Conservation (phyloP, 1,140 invertebrate species). For the Phocides pigmalion region DNA sequence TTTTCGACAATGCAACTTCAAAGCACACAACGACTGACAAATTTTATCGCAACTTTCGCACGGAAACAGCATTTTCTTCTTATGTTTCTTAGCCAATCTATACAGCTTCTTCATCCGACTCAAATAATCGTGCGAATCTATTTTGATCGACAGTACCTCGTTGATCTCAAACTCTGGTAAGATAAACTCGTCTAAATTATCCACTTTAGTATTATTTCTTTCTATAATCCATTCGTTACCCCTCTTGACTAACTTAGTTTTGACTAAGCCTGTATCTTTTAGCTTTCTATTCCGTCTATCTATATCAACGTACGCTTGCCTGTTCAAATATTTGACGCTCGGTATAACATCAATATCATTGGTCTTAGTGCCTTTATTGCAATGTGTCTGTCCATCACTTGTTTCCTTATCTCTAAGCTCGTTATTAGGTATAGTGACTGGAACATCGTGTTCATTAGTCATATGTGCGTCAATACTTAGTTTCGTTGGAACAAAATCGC, state of each 20-base stretch:
- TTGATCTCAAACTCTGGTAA: constrained; percentile 45
- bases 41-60: constrained; percentile 65
- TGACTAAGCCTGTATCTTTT: constrained; percentile 46
- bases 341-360: constrained; percentile 61
- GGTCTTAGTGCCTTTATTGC: constrained; percentile 47
- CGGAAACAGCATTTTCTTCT: constrained; percentile 58
- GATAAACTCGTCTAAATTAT: constrained; percentile 36
- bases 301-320: constrained; percentile 49
- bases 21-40: constrained; percentile 57
- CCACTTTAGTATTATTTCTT: constrained; percentile 43
- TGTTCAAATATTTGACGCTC: constrained; percentile 61
- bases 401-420: constrained; percentile 50
- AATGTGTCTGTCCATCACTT: constrained; percentile 48
- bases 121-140: constrained; percentile 46
- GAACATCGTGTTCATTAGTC: constrained; percentile 47
- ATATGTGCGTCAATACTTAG: constrained; percentile 49
- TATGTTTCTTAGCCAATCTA: constrained; percentile 47
- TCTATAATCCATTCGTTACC: constrained; percentile 63
- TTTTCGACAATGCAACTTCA: constrained; percentile 58
- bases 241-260: constrained; percentile 63
- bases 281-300: constrained; percentile 51
- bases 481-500: constrained; percentile 51
- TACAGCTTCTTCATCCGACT: constrained; percentile 46
- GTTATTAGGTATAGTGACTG: constrained; percentile 40
- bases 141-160: constrained; percentile 36